Base-by-base conservation (phyloP, 2,888 invertebrate genomes). In the Acanthoscelides obtectus region DNA sequence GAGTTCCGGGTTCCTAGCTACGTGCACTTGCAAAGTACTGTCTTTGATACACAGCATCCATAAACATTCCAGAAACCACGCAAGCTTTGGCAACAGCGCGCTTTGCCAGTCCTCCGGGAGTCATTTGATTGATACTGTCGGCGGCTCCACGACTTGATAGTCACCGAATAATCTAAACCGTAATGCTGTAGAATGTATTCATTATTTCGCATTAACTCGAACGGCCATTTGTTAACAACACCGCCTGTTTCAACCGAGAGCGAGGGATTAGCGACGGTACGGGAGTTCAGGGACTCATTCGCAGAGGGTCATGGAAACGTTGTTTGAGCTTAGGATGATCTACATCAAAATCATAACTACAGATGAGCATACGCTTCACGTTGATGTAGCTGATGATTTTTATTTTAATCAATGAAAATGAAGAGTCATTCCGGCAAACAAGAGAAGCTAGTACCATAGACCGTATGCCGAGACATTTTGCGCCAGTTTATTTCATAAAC, bases 121-220 rank as follows among this genome's bases (percentile, higher is more conserved):
- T 80, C 76, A 78, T 75, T 80, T 84, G 85, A 85, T 85, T 85
- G 85, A 85, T 85, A 83, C 82, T 79, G 80, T 81, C 82, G 81
- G 83, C 81, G 82, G 83, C 83, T 83, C 19, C 66, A 21, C 81
- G 84, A 84, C 84, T 83, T 85, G 84, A 85, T 85, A 84, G 84
- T 85, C 83, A 84, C 83, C 83, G 83, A 84, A 85, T 85, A 84
- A 85, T 85, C 85, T 83, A 81, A 83, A 85, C 85, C 85, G 83
- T 85, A 85, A 85, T 84, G 83, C 83, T 84, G 84, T 84, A 83
- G 84, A 85, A 85, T 85, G 84, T 85, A 85, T 85, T 85, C 85
- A 85, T 85, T 85, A 85, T 84, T 85, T 82, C 84, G 79, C 83
- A 83, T 84, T 84, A 84, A 83, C 83, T 83, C 82, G 78, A 80